Base-by-base conservation (phyloP, 1,140 invertebrate genomes). In the Calliphora vicina region DNA sequence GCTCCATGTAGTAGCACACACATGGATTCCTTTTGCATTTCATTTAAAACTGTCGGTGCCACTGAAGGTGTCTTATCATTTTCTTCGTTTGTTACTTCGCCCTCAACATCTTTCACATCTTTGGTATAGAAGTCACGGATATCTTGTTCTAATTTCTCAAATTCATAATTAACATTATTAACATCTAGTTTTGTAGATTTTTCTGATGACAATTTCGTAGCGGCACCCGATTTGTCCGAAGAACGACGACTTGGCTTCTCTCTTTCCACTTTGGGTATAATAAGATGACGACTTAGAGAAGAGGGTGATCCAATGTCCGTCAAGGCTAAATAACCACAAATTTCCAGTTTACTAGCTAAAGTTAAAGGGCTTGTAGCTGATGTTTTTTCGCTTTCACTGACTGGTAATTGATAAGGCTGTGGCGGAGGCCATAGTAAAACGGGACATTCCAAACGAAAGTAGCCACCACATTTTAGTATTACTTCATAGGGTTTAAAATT, bases 1-100 rank as follows among this genome's bases (percentile, higher is more conserved):
- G 97, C 97, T 17, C 97, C 98, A 91, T 99, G 98, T 12, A 99
- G 91, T 9, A 99, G 91, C 6, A 99, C 97, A 91, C 97, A 98
- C 89, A 99, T 83, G 0, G 86, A 87, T 96, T 83, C 96, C 95
- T 86, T 97, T 96, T 90, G 97, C 95, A 72, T 92, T 42, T 90
- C 88, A 25, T 23, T 78, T 67, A 85, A 57, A 25, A 83, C 13
- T 1, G 17, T 17, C 0, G 20, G 45, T 6, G 85, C 82, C 1
- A 61, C 81, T 23, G 29, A 9, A 23, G 12, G 26, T 4, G 20
- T 23, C 27, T 82, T 81, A 8, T 83, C 82, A 72, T 93, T 93
- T 27, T 94, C 93, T 78, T 95, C 94, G 5, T 91, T 91, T 80
- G 92, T 91, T n/a, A 86, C 86, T 29, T 87, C 86, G 76, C 87